Evolutionary conservation across 2,888 invertebrate genomes (phyloP).

Genomic region (Zeuzera pyrina): DNA sequence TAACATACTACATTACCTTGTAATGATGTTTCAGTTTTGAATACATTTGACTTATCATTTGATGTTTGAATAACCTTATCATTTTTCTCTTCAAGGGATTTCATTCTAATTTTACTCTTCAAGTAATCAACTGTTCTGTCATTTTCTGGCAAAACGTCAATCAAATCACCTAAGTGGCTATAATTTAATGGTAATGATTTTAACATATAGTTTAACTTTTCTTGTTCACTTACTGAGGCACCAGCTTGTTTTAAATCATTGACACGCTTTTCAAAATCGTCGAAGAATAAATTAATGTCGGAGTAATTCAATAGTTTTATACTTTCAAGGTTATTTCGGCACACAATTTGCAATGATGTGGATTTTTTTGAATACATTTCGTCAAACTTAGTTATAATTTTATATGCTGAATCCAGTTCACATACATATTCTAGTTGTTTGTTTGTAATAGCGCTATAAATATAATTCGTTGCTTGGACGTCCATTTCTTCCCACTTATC

Average conservation of each 20-base stretch:
- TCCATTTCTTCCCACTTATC: neutral
- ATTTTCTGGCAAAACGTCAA: conserved; percentile 2
- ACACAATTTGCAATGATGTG: neutral
- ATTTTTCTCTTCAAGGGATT: neutral
- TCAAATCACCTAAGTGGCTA: conserved; percentile 1
- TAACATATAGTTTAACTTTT: conserved; percentile 2
- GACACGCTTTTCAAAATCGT: conserved; percentile 3
- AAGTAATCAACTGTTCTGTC: conserved; percentile 2
- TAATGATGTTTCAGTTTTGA: neutral
- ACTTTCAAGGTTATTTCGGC: neutral
- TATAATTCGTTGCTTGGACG: conserved; percentile 1
- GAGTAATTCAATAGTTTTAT: neutral
- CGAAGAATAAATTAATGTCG: neutral
- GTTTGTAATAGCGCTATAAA: neutral
- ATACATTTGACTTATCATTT: too few species aligned
- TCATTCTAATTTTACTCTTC: conserved; percentile 2
- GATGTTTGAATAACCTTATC: neutral
- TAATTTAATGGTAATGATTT: conserved; percentile 1
- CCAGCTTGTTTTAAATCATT: conserved; percentile 1
- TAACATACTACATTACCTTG: neutral
- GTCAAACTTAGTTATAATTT: conserved; percentile 1
- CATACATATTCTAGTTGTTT: conserved; percentile 3
- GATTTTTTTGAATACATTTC: conserved; percentile 3
- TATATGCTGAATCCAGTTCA: conserved; percentile 1
- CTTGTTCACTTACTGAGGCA: neutral